These are phyloP conservation scores for Megamerina dolium DNA, from an alignment of 2,888 invertebrate genomes.

Conservation along the genomic window DNA sequence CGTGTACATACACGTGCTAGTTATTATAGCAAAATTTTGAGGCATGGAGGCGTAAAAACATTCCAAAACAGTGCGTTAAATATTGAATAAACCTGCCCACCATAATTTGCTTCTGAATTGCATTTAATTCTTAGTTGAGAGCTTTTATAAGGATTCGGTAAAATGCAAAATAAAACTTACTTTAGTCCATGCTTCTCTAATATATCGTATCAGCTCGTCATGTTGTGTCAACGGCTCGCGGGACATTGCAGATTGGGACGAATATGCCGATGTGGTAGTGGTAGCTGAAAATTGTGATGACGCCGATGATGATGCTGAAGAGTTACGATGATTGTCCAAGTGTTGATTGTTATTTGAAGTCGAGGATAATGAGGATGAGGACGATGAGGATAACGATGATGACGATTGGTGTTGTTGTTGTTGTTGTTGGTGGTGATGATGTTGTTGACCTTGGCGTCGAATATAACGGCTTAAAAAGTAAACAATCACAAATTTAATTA, in stretches of 20 bases:
- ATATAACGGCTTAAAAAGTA: constrained; percentile 36
- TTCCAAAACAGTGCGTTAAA: too few relatives aligned
- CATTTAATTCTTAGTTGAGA: too few relatives aligned
- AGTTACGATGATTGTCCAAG: constrained; percentile 29
- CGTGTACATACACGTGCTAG: too few relatives aligned
- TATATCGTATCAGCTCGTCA: constrained; percentile 73
- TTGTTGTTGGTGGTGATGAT: constrained; percentile 20
- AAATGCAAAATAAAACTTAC: too few relatives aligned
- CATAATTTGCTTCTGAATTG: too few relatives aligned
- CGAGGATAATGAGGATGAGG: constrained; percentile 27
- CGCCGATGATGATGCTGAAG: constrained; percentile 21
- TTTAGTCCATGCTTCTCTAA: constrained; percentile 71
- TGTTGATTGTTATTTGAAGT: constrained; percentile 30
- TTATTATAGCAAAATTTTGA: too few relatives aligned
- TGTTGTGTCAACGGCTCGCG: constrained; percentile 52
- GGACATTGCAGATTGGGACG: constrained; percentile 25
- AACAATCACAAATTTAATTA: too few relatives aligned
- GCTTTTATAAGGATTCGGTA: too few relatives aligned
- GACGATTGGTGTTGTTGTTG: constrained; percentile 35
- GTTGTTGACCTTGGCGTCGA: constrained; percentile 38
- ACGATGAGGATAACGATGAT: constrained; percentile 25
- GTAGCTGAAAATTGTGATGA: constrained; percentile 30
- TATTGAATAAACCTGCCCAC: too few relatives aligned
- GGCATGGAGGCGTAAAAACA: too few relatives aligned
- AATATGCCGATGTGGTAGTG: constrained; percentile 21